Evolutionary conservation across 2,113 vertebrate genomes (phyloP), one percentile per base, ranked within the genome.

Genomic region (Anser brachyrhynchus): DNA sequence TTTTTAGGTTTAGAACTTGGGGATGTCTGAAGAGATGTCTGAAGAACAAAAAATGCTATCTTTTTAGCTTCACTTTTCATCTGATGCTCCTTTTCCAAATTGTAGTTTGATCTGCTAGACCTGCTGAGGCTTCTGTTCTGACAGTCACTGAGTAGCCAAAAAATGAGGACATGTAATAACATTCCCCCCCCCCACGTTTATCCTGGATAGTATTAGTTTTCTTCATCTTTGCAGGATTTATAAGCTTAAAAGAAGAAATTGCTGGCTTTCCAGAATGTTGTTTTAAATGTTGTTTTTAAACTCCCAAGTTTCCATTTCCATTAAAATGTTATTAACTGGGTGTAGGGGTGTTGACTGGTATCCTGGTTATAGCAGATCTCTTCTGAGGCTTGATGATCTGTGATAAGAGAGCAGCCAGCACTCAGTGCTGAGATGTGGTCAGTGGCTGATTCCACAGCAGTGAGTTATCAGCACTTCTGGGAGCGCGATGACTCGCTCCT

Each of bases 11-110:
- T 83, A 73, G 59, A 82, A 88, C 25, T 17, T 80, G 86, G 90
- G 86, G 55, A 80, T 92, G 94, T 95, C 83, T 90, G 37, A 37
- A 94, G 75, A 88, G n/a, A 66, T 77, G 71, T 87, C 58, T 94
- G 76, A 33, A 77, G 25, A 44, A 49, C 59, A 81, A 16, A 12
- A 20, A 31, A 57, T 13, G 33, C 4, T 49, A 22, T 15, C 9
- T 26, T 81, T 75, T 77, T 58, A 51, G 57, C 14, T 84, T 55
- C 62, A 3, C 39, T 84, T 52, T 84, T 46, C 65, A 22, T 87
- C 35, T 59, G 77, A 11, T 59, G 18, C 44, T 89, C 51, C 77
- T 66, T 74, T 78, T 70, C 70, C 57, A 26, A 81, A 19, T 22
- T 55, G 54, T 2, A 7, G 14, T 43, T 75, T 31, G 43, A 43